Conservation (phyloP, 1,140 invertebrate genomes). For the Drosophila jambulina region DNA sequence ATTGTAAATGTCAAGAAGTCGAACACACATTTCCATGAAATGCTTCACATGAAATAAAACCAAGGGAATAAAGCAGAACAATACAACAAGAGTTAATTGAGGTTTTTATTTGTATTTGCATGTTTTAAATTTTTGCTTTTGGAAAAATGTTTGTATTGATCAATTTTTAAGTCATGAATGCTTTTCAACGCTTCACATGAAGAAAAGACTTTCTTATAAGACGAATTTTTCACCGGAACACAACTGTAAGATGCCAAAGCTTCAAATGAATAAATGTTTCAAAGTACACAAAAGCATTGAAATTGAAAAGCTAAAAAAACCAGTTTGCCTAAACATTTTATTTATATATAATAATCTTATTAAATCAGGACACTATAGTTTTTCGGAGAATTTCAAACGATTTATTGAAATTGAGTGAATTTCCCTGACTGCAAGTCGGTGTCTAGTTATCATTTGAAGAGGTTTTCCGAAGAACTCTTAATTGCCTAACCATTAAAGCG, state of each 20-base stretch:
- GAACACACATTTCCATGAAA: conserved; percentile 82
- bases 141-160: too few species aligned
- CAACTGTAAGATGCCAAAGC: background rate
- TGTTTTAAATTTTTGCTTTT: background rate
- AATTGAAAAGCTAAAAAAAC: background rate
- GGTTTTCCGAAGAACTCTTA: conserved; percentile 60
- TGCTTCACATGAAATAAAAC: conserved; percentile 58
- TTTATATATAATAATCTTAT: background rate
- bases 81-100: background rate
- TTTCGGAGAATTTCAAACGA: conserved; percentile 22
- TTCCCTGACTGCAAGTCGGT: background rate
- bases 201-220: too few species aligned
- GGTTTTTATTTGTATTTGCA: background rate
- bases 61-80: conserved; percentile 46
- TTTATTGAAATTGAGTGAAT: conserved; percentile 3
- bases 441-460: conserved; percentile 14
- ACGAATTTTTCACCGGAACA: too few species aligned
- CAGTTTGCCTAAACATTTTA: background rate
- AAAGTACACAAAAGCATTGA: background rate
- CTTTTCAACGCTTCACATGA: too few species aligned
- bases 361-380: conserved; percentile 1
- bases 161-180: too few species aligned
- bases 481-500: conserved; percentile 79
- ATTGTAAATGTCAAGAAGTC: conserved; percentile 52
- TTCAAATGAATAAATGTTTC: background rate